Percentiles rank a stretch among this genome's conserved stretches.
Conservation (phyloP, 2,113 vertebrate species). For the Ranitomeya imitator region DNA sequence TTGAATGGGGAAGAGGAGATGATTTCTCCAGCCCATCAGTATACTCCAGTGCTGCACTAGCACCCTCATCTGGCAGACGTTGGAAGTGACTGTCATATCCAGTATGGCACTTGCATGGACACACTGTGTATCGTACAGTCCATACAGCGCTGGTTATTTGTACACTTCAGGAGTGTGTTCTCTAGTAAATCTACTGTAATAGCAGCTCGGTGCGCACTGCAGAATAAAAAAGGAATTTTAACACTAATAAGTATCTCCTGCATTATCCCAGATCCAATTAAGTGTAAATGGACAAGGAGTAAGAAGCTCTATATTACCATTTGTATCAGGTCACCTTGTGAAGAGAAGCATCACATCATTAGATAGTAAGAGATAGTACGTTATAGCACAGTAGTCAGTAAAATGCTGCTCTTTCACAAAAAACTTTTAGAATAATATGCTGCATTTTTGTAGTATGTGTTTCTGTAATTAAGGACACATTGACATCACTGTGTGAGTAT, state of each 20-base stretch:
- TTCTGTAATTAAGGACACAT: too few species aligned
- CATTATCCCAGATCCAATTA: too few species aligned
- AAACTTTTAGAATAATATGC: background rate
- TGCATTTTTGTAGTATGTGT: too few species aligned
- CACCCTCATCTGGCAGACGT: conserved; percentile 35
- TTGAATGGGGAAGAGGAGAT: background rate
- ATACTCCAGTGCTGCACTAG: conserved; percentile 17
- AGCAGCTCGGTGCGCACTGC: background rate
- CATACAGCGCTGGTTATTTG: background rate
- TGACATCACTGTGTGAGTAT: too few species aligned
- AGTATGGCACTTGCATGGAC: background rate
- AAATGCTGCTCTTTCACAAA: background rate
- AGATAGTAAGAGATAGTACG: too few species aligned
- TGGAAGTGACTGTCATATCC: background rate
- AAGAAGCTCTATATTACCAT: too few species aligned
- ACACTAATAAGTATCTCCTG: too few species aligned
- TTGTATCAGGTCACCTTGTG: too few species aligned
- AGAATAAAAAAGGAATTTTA: background rate
- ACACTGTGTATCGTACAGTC: background rate
- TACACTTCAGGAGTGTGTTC: background rate
- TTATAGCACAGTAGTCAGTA: background rate
- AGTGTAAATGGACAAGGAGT: too few species aligned
- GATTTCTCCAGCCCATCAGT: background rate
- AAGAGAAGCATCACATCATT: too few species aligned
- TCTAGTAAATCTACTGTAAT: background rate